phyloP scores from a whole-genome alignment of 1,140 invertebrate species.

The Berghia stephanieae region DNA sequence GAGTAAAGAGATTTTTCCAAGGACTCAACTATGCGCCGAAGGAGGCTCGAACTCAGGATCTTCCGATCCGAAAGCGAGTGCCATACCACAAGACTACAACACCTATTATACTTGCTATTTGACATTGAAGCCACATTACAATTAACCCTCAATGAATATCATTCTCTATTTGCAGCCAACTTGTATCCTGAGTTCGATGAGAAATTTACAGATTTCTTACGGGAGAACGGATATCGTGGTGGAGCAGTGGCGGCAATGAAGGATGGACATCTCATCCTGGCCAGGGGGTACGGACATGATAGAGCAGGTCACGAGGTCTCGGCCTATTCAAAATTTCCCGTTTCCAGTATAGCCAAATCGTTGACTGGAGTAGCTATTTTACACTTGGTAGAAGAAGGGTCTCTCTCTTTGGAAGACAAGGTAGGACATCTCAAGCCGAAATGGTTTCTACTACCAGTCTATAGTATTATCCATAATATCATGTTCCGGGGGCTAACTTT shows the following conservation, averaged over 20 bases:
- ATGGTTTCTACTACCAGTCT: no score
- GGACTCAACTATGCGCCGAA: no score
- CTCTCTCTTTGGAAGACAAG: constrained; percentile 42
- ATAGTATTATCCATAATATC: no score
- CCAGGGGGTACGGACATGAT: constrained; percentile 50
- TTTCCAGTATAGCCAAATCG: constrained; percentile 54
- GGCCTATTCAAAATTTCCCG: constrained; percentile 37
- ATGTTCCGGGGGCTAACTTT: no score
- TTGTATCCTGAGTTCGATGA: constrained; percentile 37
- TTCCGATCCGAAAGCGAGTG: not conserved
- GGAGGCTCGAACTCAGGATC: not conserved
- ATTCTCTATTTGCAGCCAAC: constrained; percentile 30
- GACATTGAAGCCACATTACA: not conserved
- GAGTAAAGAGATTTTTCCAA: not conserved
- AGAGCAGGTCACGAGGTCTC: constrained; percentile 40
- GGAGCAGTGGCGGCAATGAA: constrained; percentile 54
- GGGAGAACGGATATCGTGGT: constrained; percentile 48
- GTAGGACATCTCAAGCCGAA: no score
- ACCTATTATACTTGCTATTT: constrained; percentile 18
- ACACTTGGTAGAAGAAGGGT: constrained; percentile 48
- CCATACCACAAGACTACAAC: not conserved
- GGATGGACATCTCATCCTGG: constrained; percentile 48
- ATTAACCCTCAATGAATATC: not conserved
- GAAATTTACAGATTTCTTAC: constrained; percentile 40
- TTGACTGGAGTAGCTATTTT: constrained; percentile 56